Percentiles rank a stretch among this genome's conserved stretches.
These are phyloP conservation scores for Hippocampus kuda DNA, from an alignment of 2,797 vertebrate species.

Conservation along the genomic window DNA sequence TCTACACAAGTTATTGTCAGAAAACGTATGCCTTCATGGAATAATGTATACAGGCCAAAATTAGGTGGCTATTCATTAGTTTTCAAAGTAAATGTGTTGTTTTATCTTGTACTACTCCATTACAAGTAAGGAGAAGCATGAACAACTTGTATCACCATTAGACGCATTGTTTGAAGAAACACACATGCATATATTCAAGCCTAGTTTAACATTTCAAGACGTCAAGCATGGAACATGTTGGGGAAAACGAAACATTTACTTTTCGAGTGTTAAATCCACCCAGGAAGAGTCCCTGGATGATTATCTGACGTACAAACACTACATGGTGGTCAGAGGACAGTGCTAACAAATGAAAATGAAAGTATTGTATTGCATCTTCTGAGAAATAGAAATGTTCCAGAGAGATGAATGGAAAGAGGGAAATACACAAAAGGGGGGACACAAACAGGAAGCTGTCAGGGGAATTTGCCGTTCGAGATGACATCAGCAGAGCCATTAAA, in stretches of 20 bases:
- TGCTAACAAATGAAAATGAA: not conserved
- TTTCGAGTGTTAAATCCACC: no score
- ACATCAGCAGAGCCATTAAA: slow-evolving; percentile 43
- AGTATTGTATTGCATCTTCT: not conserved
- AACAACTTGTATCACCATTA: not conserved
- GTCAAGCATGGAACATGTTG: not conserved
- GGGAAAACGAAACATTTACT: no score
- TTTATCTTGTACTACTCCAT: not conserved
- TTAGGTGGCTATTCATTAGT: not conserved
- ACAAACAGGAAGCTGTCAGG: slow-evolving; percentile 23
- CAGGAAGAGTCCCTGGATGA: no score
- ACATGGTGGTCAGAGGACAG: not conserved
- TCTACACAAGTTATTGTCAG: no score
- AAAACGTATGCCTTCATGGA: no score
- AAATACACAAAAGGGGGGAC: not conserved
- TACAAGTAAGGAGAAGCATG: not conserved
- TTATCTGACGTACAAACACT: not conserved
- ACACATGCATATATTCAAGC: not conserved
- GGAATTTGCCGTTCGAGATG: slow-evolving; percentile 45
- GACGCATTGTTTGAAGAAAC: not conserved
- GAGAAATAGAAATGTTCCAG: slow-evolving; percentile 24
- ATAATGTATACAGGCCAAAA: not conserved
- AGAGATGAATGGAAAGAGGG: not conserved
- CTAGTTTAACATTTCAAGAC: not conserved
- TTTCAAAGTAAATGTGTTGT: not conserved